Conservation (phyloP, 2,797 vertebrate species). For the Cossypha caffra region DNA sequence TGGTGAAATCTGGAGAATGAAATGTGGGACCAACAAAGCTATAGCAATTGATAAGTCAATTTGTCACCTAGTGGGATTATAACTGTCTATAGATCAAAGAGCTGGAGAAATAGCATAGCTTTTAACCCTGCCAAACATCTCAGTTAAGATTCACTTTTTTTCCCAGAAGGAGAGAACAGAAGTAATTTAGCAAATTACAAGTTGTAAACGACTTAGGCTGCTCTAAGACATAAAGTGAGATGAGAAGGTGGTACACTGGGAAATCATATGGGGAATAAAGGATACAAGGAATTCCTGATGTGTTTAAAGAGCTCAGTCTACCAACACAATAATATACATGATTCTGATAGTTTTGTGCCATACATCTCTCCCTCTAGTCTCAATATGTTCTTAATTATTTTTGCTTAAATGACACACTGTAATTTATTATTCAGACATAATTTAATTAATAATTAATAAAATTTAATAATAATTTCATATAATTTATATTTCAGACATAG, state of each 20-base stretch:
- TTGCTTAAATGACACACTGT: not conserved
- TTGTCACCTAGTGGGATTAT: not conserved
- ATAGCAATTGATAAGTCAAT: not conserved
- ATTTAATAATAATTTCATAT: too few species aligned
- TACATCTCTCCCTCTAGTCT: not conserved
- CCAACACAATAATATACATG: not conserved
- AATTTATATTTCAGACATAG: not conserved
- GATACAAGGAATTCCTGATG: not conserved
- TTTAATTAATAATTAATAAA: too few species aligned
- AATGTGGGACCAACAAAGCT: not conserved
- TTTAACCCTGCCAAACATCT: not conserved
- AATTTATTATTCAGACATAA: not conserved
- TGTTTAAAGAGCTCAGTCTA: not conserved
- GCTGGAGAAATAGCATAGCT: not conserved
- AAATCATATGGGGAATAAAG: not conserved
- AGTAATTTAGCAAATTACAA: slow-evolving; percentile 12
- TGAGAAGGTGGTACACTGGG: not conserved
- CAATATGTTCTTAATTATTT: not conserved
- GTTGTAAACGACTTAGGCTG: not conserved
- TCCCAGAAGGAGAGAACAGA: not conserved
- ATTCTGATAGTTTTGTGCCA: not conserved
- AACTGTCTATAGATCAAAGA: slow-evolving; percentile 19
- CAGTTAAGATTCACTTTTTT: not conserved
- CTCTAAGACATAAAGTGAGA: not conserved
- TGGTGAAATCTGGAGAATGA: not conserved